These are phyloP conservation scores for Cygnus buccinator DNA, from an alignment of 2,113 vertebrate species.

Conservation along the genomic window DNA sequence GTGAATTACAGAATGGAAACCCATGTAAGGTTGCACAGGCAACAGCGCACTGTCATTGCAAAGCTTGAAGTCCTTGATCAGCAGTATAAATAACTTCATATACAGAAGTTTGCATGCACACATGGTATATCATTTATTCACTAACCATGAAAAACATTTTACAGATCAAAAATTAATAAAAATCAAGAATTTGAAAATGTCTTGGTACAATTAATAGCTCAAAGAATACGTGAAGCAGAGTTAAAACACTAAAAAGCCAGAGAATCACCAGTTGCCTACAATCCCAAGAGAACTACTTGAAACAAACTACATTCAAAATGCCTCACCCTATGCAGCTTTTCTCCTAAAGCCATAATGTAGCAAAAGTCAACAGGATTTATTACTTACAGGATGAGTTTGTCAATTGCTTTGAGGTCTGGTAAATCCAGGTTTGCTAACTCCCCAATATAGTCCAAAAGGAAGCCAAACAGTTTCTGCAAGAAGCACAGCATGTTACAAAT, in stretches of 20 bases:
- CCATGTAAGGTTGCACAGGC: not conserved
- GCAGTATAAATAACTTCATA: not conserved
- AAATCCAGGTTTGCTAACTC: slow-evolving; percentile 81
- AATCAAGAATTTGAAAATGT: not conserved
- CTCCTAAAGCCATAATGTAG: not conserved
- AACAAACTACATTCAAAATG: not conserved
- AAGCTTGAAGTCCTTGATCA: not conserved
- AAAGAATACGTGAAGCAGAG: not conserved
- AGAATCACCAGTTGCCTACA: not conserved
- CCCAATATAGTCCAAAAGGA: slow-evolving; percentile 90
- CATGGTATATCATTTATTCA: not conserved
- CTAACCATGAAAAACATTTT: not conserved
- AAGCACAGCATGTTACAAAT: not conserved
- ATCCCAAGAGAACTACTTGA: not conserved
- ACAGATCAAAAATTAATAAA: not conserved
- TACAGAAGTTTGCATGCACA: not conserved
- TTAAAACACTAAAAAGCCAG: not conserved
- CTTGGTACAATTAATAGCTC: not conserved
- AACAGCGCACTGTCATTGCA: not conserved
- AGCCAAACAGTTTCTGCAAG: slow-evolving; percentile 89
- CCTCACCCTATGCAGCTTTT: not conserved
- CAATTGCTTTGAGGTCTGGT: slow-evolving; percentile 83
- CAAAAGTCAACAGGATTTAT: not conserved
- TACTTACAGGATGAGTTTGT: slow-evolving; percentile 89
- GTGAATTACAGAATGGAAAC: not conserved